A percentile compares a stretch with the other conserved stretches of the same genome.
Conservation (phyloP, 2,888 invertebrate species). For the Seira ritae region DNA sequence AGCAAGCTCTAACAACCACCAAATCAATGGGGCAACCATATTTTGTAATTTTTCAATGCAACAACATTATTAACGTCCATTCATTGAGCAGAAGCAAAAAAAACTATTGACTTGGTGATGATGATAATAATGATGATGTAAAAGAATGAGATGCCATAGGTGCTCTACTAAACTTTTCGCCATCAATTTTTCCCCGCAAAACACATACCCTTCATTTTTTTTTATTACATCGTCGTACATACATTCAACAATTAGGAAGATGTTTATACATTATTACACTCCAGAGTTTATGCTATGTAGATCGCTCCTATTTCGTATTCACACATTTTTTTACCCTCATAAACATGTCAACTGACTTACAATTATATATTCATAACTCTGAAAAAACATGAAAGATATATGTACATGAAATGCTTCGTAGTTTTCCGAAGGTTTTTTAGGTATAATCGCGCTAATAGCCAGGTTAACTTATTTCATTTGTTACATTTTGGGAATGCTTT, state of each 20-base stretch:
- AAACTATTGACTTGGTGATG: constrained; percentile 2
- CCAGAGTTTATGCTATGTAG: neutral
- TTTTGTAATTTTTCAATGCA: constrained; percentile 5
- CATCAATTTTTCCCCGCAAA: neutral
- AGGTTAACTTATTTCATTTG: neutral
- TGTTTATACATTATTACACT: neutral
- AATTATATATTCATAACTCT: constrained; percentile 40
- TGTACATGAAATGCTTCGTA: too few relatives aligned
- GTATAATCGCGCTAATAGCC: neutral
- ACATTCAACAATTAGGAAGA: neutral
- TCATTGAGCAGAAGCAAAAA: neutral
- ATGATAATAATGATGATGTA: neutral
- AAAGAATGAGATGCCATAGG: neutral
- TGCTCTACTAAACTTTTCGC: neutral
- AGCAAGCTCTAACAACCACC: neutral
- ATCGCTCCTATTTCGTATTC: too few relatives aligned
- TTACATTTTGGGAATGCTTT: neutral
- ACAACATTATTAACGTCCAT: neutral
- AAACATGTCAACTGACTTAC: constrained; percentile 51
- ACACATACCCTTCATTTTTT: too few relatives aligned
- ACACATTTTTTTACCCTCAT: constrained; percentile 40
- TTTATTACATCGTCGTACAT: neutral
- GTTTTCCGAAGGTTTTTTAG: too few relatives aligned
- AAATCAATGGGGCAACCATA: neutral
- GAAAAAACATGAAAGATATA: constrained; percentile 25